phyloP scores from a whole-genome alignment of 2,797 vertebrate genomes.

The Liparis tanakae region DNA sequence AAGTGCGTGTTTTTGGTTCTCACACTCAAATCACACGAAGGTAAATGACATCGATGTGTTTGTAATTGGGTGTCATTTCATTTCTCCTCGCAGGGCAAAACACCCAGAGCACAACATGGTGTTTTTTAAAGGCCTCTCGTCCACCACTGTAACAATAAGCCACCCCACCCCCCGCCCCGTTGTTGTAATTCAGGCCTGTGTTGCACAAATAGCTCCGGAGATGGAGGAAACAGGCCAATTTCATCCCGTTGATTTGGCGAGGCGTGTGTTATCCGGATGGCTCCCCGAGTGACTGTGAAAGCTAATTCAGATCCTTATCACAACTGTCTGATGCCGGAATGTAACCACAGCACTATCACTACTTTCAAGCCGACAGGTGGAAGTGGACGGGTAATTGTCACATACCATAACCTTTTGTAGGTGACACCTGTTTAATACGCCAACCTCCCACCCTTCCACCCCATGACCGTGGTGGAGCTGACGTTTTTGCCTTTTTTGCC shows the following conservation, averaged over 20 bases:
- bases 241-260: conserved; percentile 73
- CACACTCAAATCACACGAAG: conserved; percentile 33
- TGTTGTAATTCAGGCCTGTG: conserved; percentile 61
- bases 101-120: conserved; percentile 9
- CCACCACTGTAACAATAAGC: conserved; percentile 45
- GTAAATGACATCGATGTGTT: conserved; percentile 35
- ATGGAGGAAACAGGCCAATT: conserved; percentile 77
- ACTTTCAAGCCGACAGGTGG: conserved; percentile 72
- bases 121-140: conserved; percentile 53
- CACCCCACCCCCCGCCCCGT: background rate
- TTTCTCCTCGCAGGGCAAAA: conserved; percentile 10
- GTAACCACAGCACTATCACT: conserved; percentile 68
- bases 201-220: conserved; percentile 72
- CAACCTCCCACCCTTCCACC: background rate
- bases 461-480: conserved; percentile 13
- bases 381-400: conserved; percentile 74
- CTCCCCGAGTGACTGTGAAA: conserved; percentile 76
- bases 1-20: conserved; percentile 2
- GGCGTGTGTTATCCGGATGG: conserved; percentile 76
- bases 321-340: conserved; percentile 71
- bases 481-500: conserved; percentile 7
- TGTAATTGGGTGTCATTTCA: conserved; percentile 30
- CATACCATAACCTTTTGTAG: conserved; percentile 74
- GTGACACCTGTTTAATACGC: conserved; percentile 69
- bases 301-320: conserved; percentile 85